Evolutionary conservation across 2,888 invertebrate genomes (phyloP), one percentile per base, ranked within the genome.

Genomic region (Merodon equestris): DNA sequence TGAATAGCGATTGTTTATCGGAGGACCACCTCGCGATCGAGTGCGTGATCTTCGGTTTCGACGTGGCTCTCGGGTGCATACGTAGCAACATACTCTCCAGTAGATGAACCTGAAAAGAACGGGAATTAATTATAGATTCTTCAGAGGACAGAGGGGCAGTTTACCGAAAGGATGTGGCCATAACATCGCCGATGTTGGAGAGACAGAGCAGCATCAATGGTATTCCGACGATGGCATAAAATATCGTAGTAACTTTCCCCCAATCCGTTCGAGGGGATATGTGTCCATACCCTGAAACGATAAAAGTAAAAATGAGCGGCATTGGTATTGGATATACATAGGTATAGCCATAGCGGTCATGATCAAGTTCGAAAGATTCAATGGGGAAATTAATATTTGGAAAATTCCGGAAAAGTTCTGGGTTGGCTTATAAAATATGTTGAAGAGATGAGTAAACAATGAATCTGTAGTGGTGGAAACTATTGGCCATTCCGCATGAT

Each of bases 271-370:
- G 97, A 0, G 97, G 97, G 0, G 97, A 95, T 75, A 97, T 97
- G 88, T 98, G 97, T 7, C 97, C 98, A 88, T 97, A 98, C 40
- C 97, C 97, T 97, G n/a, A n/a, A n/a, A n/a, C n/a, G n/a, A n/a
- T n/a, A n/a, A n/a, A n/a, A n/a, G n/a, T n/a, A n/a, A n/a, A n/a
- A n/a, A n/a, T n/a, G n/a, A n/a, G n/a, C n/a, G n/a, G n/a, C n/a
- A n/a, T n/a, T n/a, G n/a, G n/a, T n/a, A n/a, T n/a, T n/a, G n/a
- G n/a, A n/a, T n/a, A n/a, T n/a, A n/a, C n/a, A n/a, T n/a, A n/a
- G n/a, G n/a, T n/a, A n/a, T n/a, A n/a, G n/a, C n/a, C n/a, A n/a
- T n/a, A n/a, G n/a, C n/a, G n/a, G n/a, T n/a, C n/a, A n/a, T n/a
- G n/a, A n/a, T n/a, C n/a, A n/a, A n/a, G n/a, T n/a, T n/a, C n/a